phyloP scores from a whole-genome alignment of 2,797 vertebrate species.

The Meda fulgida region DNA sequence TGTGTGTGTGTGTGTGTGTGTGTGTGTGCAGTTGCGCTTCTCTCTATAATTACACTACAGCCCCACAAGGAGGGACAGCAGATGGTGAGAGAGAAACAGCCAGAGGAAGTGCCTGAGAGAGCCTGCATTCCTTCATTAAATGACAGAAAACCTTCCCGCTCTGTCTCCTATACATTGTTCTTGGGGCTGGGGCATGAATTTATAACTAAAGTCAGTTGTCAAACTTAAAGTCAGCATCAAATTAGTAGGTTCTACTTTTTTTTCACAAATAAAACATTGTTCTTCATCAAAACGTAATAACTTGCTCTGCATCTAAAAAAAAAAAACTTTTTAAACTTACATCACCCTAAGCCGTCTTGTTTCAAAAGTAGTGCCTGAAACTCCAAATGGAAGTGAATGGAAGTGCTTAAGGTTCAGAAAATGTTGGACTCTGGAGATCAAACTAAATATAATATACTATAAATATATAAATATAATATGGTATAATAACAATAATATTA shows the following conservation, averaged over 20 bases:
- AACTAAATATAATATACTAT: no score
- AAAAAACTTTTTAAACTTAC: no score
- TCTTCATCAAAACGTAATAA: not conserved
- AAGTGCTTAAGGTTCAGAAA: not conserved
- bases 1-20: constrained; percentile 36
- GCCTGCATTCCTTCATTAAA: constrained; percentile 44
- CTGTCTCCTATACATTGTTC: constrained; percentile 24
- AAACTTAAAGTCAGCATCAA: constrained; percentile 9
- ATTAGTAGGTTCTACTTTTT: not conserved
- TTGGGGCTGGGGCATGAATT: constrained; percentile 4
- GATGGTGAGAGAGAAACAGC: constrained; percentile 52
- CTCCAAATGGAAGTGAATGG: no score
- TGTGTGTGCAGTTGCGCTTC: constrained; percentile 27
- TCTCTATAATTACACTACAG: constrained; percentile 53
- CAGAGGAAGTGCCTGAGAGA: constrained; percentile 42
- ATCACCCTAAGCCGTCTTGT: no score
- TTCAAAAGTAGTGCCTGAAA: not conserved
- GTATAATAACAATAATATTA: not conserved
- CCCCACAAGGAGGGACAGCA: constrained; percentile 50
- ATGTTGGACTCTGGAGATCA: not conserved
- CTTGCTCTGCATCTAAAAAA: not conserved
- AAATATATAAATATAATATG: no score
- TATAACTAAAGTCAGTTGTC: constrained; percentile 4
- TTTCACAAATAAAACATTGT: not conserved
- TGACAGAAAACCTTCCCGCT: constrained; percentile 25